Conservation (phyloP, 2,888 invertebrate genomes). For the Acleris laterana region DNA sequence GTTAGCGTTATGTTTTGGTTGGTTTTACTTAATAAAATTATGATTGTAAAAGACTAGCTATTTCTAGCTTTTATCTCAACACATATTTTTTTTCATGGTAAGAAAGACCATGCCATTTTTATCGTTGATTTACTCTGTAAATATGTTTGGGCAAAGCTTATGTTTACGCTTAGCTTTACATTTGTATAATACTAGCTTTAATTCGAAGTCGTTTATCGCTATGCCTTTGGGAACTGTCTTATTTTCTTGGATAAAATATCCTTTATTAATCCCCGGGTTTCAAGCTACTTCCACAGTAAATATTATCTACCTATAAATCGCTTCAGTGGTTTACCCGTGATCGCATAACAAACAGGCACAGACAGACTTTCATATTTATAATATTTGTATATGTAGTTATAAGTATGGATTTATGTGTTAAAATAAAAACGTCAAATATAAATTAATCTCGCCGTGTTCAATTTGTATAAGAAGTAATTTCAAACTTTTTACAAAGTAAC, state of each 20-base stretch:
- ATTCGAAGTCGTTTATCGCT: too few species aligned
- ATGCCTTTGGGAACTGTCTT: too few species aligned
- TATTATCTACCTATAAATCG: not conserved
- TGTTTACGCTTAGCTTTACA: too few species aligned
- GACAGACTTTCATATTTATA: not conserved
- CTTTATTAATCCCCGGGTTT: not conserved
- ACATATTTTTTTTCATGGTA: not conserved
- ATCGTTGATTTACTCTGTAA: too few species aligned
- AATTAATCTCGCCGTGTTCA: not conserved
- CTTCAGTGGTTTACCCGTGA: not conserved
- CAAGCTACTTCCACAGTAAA: not conserved
- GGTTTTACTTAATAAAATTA: too few species aligned
- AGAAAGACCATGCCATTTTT: not conserved
- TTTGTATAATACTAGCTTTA: too few species aligned
- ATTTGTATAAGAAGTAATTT: constrained; percentile 7
- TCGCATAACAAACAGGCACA: not conserved
- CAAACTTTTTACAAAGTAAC: constrained; percentile 25
- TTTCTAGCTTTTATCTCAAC: not conserved
- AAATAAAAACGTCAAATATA: not conserved
- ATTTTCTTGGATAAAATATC: too few species aligned
- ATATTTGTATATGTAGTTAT: not conserved
- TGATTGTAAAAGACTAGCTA: not conserved
- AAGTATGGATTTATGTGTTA: not conserved
- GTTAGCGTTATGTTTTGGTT: too few species aligned
- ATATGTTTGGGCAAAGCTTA: too few species aligned